These are phyloP conservation scores for Lepus timidus DNA, from an alignment of 2,113 vertebrate genomes.

Conservation along the genomic window DNA sequence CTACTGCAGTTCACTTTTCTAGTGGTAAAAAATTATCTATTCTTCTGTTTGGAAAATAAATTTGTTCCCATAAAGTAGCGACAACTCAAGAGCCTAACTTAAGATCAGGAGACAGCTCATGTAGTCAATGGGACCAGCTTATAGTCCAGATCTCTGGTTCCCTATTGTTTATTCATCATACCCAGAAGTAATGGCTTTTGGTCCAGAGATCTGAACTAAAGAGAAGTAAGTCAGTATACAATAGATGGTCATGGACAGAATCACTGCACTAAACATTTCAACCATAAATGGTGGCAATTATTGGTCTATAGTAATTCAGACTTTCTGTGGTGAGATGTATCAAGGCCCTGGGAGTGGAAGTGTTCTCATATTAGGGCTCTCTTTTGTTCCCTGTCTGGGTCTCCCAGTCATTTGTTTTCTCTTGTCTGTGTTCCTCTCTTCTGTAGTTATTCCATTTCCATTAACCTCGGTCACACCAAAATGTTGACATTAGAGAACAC, in stretches of 20 bases:
- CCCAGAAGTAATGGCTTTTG: background rate
- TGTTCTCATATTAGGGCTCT: too few species aligned
- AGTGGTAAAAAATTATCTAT: background rate
- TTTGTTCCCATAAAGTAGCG: background rate
- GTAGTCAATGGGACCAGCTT: background rate
- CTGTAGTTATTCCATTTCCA: background rate
- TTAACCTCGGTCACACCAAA: background rate
- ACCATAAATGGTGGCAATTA: background rate
- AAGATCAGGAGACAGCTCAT: background rate
- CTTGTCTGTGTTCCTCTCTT: background rate
- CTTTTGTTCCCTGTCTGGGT: background rate
- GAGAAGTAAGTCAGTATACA: background rate
- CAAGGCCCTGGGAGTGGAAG: background rate
- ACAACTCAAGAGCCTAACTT: background rate
- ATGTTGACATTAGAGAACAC: background rate
- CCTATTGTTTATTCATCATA: background rate
- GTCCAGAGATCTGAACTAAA: background rate
- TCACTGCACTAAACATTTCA: background rate
- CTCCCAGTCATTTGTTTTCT: background rate
- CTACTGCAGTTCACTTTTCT: background rate
- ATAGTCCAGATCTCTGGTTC: background rate
- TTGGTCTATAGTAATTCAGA: background rate
- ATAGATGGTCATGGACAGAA: background rate
- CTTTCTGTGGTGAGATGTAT: background rate
- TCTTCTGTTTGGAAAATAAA: slow-evolving; percentile 1